A percentile compares a stretch with the other conserved stretches of the same genome.
These are phyloP conservation scores for Halictus ligatus DNA, from an alignment of 2,888 invertebrate genomes.

Conservation along the genomic window DNA sequence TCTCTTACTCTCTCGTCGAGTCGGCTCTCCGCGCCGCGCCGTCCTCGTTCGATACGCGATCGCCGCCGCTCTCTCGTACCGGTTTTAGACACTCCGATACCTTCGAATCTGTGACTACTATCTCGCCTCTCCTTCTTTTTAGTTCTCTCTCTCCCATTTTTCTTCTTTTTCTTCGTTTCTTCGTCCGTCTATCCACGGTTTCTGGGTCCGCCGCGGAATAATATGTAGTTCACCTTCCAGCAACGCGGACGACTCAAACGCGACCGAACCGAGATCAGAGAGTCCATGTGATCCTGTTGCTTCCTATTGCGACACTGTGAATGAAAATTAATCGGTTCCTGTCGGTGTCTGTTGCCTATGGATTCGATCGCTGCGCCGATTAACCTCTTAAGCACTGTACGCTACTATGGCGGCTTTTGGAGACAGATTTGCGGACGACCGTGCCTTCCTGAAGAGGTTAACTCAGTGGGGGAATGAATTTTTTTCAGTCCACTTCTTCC, in stretches of 20 bases:
- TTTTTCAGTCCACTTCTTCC: too few relatives aligned
- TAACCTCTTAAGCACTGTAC: too few relatives aligned
- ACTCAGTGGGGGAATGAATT: too few relatives aligned
- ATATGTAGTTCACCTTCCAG: slow-evolving; percentile 54
- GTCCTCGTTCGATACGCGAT: slow-evolving; percentile 43
- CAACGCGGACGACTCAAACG: neutral
- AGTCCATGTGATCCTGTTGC: slow-evolving; percentile 2
- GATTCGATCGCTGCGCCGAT: neutral
- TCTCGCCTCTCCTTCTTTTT: slow-evolving; percentile 26
- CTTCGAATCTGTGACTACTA: slow-evolving; percentile 46
- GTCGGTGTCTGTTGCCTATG: neutral
- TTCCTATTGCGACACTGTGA: slow-evolving; percentile 26
- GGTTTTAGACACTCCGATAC: slow-evolving; percentile 59
- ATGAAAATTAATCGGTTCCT: neutral
- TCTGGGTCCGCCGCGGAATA: slow-evolving; percentile 50
- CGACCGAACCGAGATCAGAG: neutral
- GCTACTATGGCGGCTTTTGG: too few relatives aligned
- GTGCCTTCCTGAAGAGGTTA: too few relatives aligned
- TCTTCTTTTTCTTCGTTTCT: neutral
- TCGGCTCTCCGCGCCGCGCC: neutral
- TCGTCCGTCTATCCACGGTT: slow-evolving; percentile 28
- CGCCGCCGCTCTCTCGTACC: slow-evolving; percentile 43
- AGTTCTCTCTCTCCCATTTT: neutral
- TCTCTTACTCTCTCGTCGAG: neutral
- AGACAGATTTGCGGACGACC: too few relatives aligned